These are phyloP conservation scores for Plebejus argus DNA, from an alignment of 2,888 invertebrate genomes.

Conservation along the genomic window DNA sequence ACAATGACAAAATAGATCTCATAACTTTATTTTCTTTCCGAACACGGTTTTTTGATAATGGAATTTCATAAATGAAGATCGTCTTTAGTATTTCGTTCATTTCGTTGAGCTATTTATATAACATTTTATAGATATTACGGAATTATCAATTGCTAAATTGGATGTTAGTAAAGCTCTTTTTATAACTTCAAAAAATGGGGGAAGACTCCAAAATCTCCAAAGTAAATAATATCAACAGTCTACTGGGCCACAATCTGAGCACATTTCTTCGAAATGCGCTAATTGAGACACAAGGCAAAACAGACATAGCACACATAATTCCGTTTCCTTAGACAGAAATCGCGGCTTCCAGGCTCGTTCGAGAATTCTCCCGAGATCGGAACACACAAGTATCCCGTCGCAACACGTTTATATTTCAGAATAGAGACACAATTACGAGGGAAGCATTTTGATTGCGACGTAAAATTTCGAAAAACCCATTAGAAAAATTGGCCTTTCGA, in stretches of 20 bases:
- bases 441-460: slow-evolving; percentile 52
- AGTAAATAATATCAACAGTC: background rate
- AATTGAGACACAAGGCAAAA: slow-evolving; percentile 25
- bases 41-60: slow-evolving; percentile 39
- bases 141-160: background rate
- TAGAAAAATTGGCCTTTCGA: slow-evolving; percentile 70
- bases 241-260: background rate
- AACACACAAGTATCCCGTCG: slow-evolving; percentile 35
- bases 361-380: slow-evolving; percentile 34
- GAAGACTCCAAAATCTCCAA: too few species aligned
- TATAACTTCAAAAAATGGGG: too few species aligned
- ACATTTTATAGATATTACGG: background rate
- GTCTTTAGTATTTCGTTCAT: background rate
- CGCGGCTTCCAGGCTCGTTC: background rate
- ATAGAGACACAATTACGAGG: slow-evolving; percentile 48
- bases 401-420: slow-evolving; percentile 36
- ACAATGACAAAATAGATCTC: slow-evolving; percentile 45
- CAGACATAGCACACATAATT: slow-evolving; percentile 28
- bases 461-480: slow-evolving; percentile 57
- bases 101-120: background rate
- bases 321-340: slow-evolving; percentile 7
- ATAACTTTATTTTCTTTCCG: slow-evolving; percentile 46
- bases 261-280: slow-evolving; percentile 15
- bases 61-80: slow-evolving; percentile 23
- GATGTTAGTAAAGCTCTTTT: too few species aligned